Evolutionary conservation across 1,140 invertebrate genomes (phyloP).

Genomic region (Yoshiicerus persimilis): DNA sequence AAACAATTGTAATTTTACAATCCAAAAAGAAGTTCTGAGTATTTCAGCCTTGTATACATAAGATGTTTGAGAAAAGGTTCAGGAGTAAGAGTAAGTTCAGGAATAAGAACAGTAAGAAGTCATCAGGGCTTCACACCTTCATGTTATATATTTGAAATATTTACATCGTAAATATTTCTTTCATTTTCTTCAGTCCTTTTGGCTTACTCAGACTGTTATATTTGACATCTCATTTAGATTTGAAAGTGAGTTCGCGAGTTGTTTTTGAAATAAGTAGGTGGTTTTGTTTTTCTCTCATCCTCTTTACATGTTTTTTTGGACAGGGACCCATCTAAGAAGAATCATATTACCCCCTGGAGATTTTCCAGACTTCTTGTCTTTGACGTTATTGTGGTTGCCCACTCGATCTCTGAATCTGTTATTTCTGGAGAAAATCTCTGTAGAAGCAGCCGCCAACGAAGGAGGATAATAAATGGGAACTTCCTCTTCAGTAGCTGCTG

Average conservation of each 20-base stretch:
- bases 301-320: neutral
- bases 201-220: neutral
- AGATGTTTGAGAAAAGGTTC: neutral
- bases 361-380: neutral
- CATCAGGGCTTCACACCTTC: neutral
- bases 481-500: constrained; percentile 4
- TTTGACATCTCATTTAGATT: neutral
- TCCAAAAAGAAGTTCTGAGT: too few relatives aligned
- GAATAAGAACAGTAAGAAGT: neutral
- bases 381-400: neutral
- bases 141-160: neutral
- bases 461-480: constrained; percentile 19
- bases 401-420: neutral
- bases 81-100: neutral
- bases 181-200: neutral
- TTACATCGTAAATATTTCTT: neutral
- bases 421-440: neutral
- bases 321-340: neutral
- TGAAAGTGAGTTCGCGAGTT: neutral
- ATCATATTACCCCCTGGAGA: neutral
- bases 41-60: neutral
- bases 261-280: neutral
- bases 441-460: neutral
- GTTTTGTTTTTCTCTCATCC: neutral
- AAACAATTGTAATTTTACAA: too few relatives aligned